phyloP scores from a whole-genome alignment of 1,140 invertebrate species.

The Drosophila fuyamai region DNA sequence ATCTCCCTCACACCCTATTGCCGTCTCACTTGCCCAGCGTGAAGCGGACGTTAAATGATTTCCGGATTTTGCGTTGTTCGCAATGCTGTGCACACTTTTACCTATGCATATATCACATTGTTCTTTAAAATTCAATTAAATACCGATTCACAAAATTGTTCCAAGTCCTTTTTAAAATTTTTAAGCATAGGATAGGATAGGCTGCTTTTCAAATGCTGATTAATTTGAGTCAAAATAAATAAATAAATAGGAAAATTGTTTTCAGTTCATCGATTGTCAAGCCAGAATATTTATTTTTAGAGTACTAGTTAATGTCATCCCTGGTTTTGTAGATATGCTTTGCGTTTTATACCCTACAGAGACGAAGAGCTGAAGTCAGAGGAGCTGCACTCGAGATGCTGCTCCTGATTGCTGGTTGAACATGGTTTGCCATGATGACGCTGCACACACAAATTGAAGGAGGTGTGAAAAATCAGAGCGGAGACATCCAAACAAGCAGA shows the following conservation, averaged over 20 bases:
- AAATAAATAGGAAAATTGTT: too few species aligned
- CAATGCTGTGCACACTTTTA: constrained; percentile 16
- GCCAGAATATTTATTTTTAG: too few species aligned
- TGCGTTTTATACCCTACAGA: neutral
- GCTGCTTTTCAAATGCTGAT: too few species aligned
- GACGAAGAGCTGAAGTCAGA: neutral
- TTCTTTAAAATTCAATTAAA: neutral
- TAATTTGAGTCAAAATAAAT: too few species aligned
- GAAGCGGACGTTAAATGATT: constrained; percentile 45
- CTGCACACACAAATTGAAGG: constrained; percentile 16
- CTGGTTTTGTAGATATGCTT: too few species aligned
- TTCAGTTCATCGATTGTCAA: too few species aligned
- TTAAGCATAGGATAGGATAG: too few species aligned
- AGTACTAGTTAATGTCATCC: too few species aligned
- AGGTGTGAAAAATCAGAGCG: constrained; percentile 80
- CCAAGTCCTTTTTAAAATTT: too few species aligned
- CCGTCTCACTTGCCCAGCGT: constrained; percentile 8
- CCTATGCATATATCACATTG: neutral
- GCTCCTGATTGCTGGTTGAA: constrained; percentile 44
- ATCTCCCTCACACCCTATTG: neutral
- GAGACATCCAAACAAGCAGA: constrained; percentile 69
- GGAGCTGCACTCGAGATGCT: constrained; percentile 45
- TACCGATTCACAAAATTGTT: neutral
- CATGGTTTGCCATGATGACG: constrained; percentile 13
- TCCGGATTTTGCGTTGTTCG: constrained; percentile 37